phyloP scores from a whole-genome alignment of 2,797 vertebrate genomes.

The Lutjanus campechanus region DNA sequence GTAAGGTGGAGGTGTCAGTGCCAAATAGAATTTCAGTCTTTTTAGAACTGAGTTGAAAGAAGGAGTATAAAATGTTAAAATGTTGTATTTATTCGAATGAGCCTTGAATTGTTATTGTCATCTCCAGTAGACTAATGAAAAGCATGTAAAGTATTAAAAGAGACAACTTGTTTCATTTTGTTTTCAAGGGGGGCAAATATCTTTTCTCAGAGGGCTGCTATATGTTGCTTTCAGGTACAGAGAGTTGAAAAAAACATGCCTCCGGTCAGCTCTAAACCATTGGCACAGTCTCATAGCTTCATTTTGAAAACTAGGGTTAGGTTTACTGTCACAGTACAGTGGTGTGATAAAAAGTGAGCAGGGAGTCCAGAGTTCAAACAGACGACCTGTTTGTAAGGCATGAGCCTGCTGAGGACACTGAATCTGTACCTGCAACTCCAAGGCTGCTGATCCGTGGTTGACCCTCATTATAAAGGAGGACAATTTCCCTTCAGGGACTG shows the following conservation, averaged over 20 bases:
- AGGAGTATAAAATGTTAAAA: too few species aligned
- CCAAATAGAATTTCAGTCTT: too few species aligned
- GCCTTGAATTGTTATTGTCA: background rate
- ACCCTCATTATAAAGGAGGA: conserved; percentile 9
- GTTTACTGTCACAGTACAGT: background rate
- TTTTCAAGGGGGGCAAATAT: too few species aligned
- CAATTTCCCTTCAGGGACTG: background rate
- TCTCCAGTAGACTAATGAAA: too few species aligned
- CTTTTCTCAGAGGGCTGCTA: background rate
- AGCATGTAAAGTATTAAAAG: too few species aligned
- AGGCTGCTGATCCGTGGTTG: background rate
- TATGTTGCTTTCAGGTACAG: background rate
- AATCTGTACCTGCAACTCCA: background rate
- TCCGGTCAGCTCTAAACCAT: background rate
- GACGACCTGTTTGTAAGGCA: background rate
- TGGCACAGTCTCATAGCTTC: background rate
- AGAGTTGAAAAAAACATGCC: background rate
- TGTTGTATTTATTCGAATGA: background rate
- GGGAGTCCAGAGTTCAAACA: conserved; percentile 52
- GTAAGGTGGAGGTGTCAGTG: too few species aligned
- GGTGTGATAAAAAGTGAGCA: conserved; percentile 33
- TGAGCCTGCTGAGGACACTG: conserved; percentile 3
- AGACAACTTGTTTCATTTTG: too few species aligned
- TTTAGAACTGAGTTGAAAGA: too few species aligned
- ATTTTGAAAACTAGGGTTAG: background rate